Evolutionary conservation across 2,797 vertebrate genomes (phyloP).

Genomic region (Emys orbicularis): DNA sequence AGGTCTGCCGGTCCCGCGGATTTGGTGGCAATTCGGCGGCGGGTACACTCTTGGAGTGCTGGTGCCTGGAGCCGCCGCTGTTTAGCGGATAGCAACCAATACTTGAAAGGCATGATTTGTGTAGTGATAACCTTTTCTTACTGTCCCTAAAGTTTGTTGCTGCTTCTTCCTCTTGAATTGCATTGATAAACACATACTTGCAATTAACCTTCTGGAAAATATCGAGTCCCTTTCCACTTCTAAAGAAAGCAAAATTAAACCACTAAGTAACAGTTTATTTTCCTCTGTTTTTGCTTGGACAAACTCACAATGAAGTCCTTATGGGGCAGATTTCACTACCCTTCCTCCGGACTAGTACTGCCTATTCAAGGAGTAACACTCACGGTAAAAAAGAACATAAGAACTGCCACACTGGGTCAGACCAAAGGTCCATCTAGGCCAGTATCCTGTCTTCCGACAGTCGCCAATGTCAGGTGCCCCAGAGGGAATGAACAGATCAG

Average conservation of each 20-base stretch:
- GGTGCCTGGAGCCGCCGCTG: too few relatives aligned
- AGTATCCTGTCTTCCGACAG: too few relatives aligned
- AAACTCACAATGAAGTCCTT: background rate
- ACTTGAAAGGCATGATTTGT: rapidly evolving
- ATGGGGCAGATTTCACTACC: too few relatives aligned
- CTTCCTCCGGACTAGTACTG: background rate
- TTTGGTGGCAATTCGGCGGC: too few relatives aligned
- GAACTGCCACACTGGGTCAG: too few relatives aligned
- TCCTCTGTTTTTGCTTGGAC: background rate
- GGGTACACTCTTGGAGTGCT: too few relatives aligned
- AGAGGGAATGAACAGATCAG: too few relatives aligned
- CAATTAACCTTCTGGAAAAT: background rate
- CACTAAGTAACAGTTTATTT: background rate
- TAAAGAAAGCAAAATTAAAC: background rate
- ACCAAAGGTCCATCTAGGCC: too few relatives aligned
- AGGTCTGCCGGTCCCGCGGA: too few relatives aligned
- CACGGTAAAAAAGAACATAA: background rate
- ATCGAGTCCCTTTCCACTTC: rapidly evolving
- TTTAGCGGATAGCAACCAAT: background rate
- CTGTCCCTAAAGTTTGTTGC: background rate
- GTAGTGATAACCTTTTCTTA: background rate
- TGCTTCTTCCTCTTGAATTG: background rate
- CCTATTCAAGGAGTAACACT: background rate
- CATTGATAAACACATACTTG: background rate
- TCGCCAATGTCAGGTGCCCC: too few relatives aligned